phyloP scores from a whole-genome alignment of 2,113 vertebrate genomes.

The Hippocampus barbouri region DNA sequence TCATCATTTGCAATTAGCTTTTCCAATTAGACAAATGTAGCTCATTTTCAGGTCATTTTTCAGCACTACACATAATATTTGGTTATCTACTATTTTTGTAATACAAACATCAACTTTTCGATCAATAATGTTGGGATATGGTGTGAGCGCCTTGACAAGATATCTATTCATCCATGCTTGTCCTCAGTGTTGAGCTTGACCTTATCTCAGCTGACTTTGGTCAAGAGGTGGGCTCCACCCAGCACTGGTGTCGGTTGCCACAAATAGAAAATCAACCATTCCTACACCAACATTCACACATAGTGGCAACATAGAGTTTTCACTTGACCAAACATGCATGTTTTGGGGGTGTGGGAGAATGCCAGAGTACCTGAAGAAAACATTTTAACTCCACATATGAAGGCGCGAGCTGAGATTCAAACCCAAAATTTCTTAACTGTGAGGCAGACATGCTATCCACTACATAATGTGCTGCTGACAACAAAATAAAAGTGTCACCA shows the following conservation, averaged over 20 bases:
- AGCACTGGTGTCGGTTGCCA: not conserved
- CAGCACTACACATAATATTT: constrained; percentile 22
- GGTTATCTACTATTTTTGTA: not conserved
- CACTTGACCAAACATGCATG: not conserved
- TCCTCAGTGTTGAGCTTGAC: not conserved
- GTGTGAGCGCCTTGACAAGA: not conserved
- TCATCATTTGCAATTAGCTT: constrained; percentile 37
- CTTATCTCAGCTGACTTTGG: not conserved
- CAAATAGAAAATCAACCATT: not conserved
- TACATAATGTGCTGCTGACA: too few species aligned
- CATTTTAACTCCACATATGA: not conserved
- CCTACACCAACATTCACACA: not conserved
- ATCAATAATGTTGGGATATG: not conserved
- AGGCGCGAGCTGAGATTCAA: too few species aligned
- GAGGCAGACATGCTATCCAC: too few species aligned
- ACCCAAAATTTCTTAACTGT: too few species aligned
- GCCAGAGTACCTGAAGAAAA: not conserved
- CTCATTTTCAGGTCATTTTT: constrained; percentile 38
- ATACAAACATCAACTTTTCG: not conserved
- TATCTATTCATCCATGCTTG: not conserved
- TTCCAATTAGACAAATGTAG: constrained; percentile 11
- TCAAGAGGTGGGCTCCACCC: not conserved
- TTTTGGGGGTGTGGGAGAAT: not conserved
- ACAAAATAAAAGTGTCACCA: too few species aligned
- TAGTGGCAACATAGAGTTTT: not conserved